These are phyloP conservation scores for Hedya salicella DNA, from an alignment of 2,888 invertebrate genomes.

Conservation along the genomic window DNA sequence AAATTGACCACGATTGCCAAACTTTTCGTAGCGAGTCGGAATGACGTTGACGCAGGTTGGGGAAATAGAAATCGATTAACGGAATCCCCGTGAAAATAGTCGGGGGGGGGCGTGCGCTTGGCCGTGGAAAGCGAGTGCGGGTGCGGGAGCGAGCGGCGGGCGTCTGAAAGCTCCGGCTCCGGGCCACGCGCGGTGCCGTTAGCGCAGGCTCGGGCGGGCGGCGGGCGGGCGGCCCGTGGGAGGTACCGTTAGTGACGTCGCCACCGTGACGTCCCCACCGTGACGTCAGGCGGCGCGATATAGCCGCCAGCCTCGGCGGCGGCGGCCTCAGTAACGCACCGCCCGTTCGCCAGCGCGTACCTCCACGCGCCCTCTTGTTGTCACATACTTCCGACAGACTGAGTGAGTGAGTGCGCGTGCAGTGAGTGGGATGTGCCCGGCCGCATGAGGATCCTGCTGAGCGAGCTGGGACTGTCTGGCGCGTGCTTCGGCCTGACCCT, in stretches of 20 bases:
- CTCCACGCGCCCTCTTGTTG: constrained; percentile 74
- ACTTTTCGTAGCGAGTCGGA: background rate
- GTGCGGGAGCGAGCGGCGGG: constrained; percentile 49
- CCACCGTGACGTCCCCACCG: constrained; percentile 74
- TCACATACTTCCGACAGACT: constrained; percentile 66
- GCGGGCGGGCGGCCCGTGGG: constrained; percentile 82
- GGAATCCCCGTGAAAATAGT: constrained; percentile 22
- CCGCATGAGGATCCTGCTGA: constrained; percentile 86
- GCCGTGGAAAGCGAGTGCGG: constrained; percentile 39
- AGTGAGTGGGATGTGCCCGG: constrained; percentile 83
- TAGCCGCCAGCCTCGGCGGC: constrained; percentile 82
- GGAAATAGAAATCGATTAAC: constrained; percentile 14
- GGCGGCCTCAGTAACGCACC: constrained; percentile 85
- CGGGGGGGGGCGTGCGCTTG: constrained; percentile 38
- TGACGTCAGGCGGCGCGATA: constrained; percentile 84
- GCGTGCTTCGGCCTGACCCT: constrained; percentile 83
- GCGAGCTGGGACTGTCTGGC: constrained; percentile 84
- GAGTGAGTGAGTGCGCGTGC: constrained; percentile 82
- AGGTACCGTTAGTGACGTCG: constrained; percentile 85
- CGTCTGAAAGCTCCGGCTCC: constrained; percentile 79
- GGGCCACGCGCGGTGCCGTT: constrained; percentile 81
- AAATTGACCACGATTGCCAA: background rate
- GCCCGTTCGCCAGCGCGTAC: constrained; percentile 79
- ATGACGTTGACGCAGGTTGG: constrained; percentile 14
- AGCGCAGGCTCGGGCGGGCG: constrained; percentile 84